A percentile compares a stretch with the other conserved stretches of the same genome.
These are phyloP conservation scores for Triplophysa rosa DNA, from an alignment of 2,113 vertebrate genomes.

Conservation along the genomic window DNA sequence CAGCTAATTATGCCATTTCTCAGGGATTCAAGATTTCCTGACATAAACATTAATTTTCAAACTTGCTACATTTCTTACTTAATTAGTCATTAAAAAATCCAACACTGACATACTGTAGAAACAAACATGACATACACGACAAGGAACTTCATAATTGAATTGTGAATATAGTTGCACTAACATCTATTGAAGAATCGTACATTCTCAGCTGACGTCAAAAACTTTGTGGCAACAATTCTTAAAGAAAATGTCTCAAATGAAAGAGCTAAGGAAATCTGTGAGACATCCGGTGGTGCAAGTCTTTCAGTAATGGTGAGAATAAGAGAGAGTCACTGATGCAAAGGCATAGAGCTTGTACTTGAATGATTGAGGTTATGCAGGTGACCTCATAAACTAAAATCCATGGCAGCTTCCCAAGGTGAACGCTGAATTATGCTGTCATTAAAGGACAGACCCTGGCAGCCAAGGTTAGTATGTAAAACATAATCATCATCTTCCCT, in stretches of 20 bases:
- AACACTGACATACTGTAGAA: not conserved
- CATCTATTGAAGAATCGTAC: too few species aligned
- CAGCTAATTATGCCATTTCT: not conserved
- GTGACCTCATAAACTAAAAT: conserved; percentile 82
- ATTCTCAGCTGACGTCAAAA: not conserved
- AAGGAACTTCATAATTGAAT: not conserved
- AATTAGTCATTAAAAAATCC: not conserved
- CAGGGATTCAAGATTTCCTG: not conserved
- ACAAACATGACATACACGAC: not conserved
- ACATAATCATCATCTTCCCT: conserved; percentile 74
- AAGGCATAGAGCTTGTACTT: conserved; percentile 73
- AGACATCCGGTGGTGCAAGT: conserved; percentile 3
- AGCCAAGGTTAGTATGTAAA: conserved; percentile 84
- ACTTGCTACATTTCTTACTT: not conserved
- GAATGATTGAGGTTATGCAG: conserved; percentile 80
- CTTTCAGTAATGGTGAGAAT: conserved; percentile 55
- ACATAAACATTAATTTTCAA: not conserved
- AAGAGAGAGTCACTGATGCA: conserved; percentile 71
- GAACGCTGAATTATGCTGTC: conserved; percentile 81
- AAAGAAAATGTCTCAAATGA: not conserved
- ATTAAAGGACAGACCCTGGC: conserved; percentile 78
- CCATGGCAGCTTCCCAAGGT: conserved; percentile 81
- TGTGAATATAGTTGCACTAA: not conserved
- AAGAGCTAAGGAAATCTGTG: not conserved
- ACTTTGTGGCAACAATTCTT: not conserved